phyloP scores from a whole-genome alignment of 2,797 vertebrate species.

The Tamandua tetradactyla region DNA sequence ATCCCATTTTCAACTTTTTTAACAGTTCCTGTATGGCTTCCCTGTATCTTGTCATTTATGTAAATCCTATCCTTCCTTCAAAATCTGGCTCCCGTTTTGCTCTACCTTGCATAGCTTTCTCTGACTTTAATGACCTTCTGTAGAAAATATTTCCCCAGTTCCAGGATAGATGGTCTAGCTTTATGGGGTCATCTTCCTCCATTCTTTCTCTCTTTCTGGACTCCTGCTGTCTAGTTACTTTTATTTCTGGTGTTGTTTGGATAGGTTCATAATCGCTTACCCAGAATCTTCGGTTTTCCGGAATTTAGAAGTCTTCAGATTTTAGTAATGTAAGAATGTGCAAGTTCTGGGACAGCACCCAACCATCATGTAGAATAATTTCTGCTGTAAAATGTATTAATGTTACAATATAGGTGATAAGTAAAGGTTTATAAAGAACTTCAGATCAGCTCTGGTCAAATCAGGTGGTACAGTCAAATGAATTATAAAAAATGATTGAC shows the following conservation, averaged over 20 bases:
- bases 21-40: no score
- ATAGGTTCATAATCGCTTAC: background rate
- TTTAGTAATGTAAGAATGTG: background rate
- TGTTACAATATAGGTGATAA: background rate
- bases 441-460: background rate
- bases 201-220: background rate
- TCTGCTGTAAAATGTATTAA: background rate
- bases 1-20: no score
- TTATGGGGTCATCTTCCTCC: background rate
- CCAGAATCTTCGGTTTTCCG: background rate
- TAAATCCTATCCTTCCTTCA: background rate
- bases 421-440: background rate
- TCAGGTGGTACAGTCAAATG: background rate
- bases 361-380: background rate
- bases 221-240: background rate
- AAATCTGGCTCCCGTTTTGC: background rate
- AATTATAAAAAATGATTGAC: conserved; percentile 8
- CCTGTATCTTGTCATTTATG: background rate
- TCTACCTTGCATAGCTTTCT: background rate
- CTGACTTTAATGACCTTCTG: background rate
- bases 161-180: background rate
- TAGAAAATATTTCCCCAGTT: background rate
- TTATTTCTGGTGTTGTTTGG: background rate
- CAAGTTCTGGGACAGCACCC: background rate
- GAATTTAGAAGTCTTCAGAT: background rate